Conservation (phyloP, 2,113 vertebrate species). For the Labrus mixtus region DNA sequence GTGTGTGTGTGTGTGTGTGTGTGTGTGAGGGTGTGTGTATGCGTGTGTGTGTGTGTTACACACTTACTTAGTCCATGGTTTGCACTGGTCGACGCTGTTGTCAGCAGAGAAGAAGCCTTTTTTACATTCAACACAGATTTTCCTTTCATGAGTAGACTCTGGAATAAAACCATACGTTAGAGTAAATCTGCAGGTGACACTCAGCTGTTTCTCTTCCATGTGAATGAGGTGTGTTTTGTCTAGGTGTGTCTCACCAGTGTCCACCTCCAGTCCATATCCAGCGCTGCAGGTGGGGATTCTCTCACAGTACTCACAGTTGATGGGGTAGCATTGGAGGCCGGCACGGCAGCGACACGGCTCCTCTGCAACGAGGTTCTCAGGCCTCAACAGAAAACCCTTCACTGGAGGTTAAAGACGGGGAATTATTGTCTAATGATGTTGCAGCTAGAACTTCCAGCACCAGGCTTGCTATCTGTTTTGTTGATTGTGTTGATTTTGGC, state of each 20-base stretch:
- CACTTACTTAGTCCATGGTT: constrained; percentile 93
- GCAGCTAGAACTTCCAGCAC: too few relatives aligned
- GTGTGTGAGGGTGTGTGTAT: not conserved
- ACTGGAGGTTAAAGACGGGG: constrained; percentile 71
- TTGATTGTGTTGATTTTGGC: too few relatives aligned
- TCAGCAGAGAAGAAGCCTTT: constrained; percentile 88
- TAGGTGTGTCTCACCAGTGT: constrained; percentile 60
- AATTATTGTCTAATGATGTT: too few relatives aligned
- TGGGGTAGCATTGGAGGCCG: constrained; percentile 87
- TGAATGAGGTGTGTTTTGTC: not conserved
- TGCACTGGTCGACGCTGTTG: constrained; percentile 84
- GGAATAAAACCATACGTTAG: not conserved
- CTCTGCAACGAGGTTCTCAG: constrained; percentile 83
- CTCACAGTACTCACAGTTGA: constrained; percentile 91
- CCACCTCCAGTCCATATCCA: constrained; percentile 83
- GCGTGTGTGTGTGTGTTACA: not conserved
- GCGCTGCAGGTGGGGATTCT: constrained; percentile 84
- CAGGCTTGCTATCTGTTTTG: too few relatives aligned
- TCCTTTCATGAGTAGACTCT: constrained; percentile 68
- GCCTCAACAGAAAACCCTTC: constrained; percentile 84
- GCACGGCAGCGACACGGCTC: constrained; percentile 86
- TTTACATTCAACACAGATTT: constrained; percentile 80
- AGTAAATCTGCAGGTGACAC: not conserved
- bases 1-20: not conserved
- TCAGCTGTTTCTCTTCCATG: not conserved